Percentiles rank a stretch among this genome's conserved stretches.
These are phyloP conservation scores for Volucella bombylans DNA, from an alignment of 2,888 invertebrate genomes.

Conservation along the genomic window DNA sequence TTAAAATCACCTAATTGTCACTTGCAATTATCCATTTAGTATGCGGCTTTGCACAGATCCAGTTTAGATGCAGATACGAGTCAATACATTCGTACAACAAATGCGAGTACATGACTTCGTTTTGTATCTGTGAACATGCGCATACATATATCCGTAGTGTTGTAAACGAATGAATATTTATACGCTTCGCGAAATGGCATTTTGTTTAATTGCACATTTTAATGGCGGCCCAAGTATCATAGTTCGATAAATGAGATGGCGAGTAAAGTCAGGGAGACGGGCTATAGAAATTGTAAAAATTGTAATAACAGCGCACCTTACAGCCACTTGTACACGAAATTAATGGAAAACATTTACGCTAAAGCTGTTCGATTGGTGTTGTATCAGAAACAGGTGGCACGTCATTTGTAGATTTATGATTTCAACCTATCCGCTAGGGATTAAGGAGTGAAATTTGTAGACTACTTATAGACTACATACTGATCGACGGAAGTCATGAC, in stretches of 20 bases:
- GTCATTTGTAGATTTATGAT: constrained; percentile 60
- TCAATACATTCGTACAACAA: too few species aligned
- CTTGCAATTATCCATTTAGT: constrained; percentile 70
- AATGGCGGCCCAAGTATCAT: constrained; percentile 59
- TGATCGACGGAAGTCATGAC: background rate
- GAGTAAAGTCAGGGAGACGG: constrained; percentile 67
- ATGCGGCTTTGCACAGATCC: background rate
- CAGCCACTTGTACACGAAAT: background rate
- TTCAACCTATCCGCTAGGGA: constrained; percentile 25
- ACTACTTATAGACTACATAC: constrained; percentile 21
- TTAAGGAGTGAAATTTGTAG: background rate
- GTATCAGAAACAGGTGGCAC: constrained; percentile 54
- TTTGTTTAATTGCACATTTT: constrained; percentile 67
- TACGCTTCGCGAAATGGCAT: constrained; percentile 60
- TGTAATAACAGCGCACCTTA: constrained; percentile 11
- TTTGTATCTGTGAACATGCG: background rate
- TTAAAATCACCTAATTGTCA: constrained; percentile 75
- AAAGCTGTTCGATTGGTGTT: constrained; percentile 23
- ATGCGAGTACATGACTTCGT: too few species aligned
- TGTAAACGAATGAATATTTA: constrained; percentile 59
- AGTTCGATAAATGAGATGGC: constrained; percentile 42
- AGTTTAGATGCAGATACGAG: constrained; percentile 9
- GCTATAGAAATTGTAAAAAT: constrained; percentile 52
- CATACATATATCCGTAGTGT: background rate
- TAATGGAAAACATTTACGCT: background rate